Evolutionary conservation across 1,140 invertebrate species (phyloP).

Genomic region (Aplysia californica): DNA sequence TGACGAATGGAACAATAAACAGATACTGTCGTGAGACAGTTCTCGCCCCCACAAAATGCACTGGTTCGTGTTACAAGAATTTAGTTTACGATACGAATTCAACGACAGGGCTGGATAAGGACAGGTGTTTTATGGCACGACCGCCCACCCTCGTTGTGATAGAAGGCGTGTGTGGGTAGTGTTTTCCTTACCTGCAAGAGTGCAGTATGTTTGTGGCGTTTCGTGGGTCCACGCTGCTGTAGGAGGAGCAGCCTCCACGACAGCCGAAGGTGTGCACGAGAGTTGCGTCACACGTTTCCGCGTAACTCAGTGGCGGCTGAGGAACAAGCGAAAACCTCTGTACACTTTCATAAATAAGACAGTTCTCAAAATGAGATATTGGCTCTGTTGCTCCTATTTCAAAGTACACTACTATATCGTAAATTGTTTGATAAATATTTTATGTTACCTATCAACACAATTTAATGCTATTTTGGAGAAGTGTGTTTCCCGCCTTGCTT

Average conservation of each 20-base stretch:
- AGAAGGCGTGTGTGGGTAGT: neutral
- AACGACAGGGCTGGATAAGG: neutral
- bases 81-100: neutral
- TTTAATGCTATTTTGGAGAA: neutral
- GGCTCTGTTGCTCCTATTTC: neutral
- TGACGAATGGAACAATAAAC: too few species aligned
- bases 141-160: neutral
- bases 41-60: neutral
- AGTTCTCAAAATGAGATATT: neutral
- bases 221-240: slow-evolving; percentile 28
- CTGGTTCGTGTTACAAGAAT: neutral
- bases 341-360: neutral
- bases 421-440: neutral
- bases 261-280: slow-evolving; percentile 23
- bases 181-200: slow-evolving; percentile 32
- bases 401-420: neutral
- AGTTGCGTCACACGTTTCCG: slow-evolving; percentile 3
- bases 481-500: too few species aligned
- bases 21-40: neutral
- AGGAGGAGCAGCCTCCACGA: slow-evolving; percentile 29
- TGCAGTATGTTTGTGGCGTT: slow-evolving; percentile 27
- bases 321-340: neutral
- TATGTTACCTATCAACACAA: neutral
- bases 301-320: slow-evolving; percentile 14
- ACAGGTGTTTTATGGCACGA: too few species aligned